Evolutionary conservation across 2,797 vertebrate genomes (phyloP), one percentile per base, ranked within the genome.

Genomic region (Synanceia verrucosa): DNA sequence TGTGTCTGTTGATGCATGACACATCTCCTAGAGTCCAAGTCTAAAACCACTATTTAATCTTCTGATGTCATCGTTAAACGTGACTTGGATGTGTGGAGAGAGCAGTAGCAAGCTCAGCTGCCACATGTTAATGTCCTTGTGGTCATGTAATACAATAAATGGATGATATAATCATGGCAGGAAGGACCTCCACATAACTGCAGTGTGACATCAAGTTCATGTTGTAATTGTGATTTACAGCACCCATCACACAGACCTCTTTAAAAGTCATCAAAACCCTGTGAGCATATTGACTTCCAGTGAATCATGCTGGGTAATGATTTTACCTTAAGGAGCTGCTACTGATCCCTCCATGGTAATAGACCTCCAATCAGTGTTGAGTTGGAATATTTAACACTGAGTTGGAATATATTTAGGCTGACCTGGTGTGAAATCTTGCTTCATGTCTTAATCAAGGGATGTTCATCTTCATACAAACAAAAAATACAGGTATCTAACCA

Each of bases 251-350:
- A 9, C 56, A 59, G 46, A 53, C 48, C 65, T 74, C 74, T 84
- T 43, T 70, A 60, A 73, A 76, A 19, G 60, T 57, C 46, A 63
- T 70, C 9, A 29, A 62, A 55, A 51, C 21, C 34, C 23, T 11
- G 13, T 41, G 60, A 81, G 68, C 86, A 86, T 85, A 82, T 81
- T 67, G 71, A 65, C 81, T 73, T 52, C 53, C 63, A 78, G 58
- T 78, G 63, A 81, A 65, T 76, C 79, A 58, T 16, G 58, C 18
- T 18, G 26, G 76, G 71, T 78, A 74, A 84, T 70, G 72, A 65
- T 61, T 78, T 79, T 62, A 28, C 78, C 70, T 65, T 61, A 66
- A 85, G 71, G 79, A 70, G 60, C 34, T 53, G 52, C 26, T 67
- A 63, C 37, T 73, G 41, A 59, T 78, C 51, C 65, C 44, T 23